Conservation (phyloP, 2,113 vertebrate genomes). For the Hippocampus abdominalis region DNA sequence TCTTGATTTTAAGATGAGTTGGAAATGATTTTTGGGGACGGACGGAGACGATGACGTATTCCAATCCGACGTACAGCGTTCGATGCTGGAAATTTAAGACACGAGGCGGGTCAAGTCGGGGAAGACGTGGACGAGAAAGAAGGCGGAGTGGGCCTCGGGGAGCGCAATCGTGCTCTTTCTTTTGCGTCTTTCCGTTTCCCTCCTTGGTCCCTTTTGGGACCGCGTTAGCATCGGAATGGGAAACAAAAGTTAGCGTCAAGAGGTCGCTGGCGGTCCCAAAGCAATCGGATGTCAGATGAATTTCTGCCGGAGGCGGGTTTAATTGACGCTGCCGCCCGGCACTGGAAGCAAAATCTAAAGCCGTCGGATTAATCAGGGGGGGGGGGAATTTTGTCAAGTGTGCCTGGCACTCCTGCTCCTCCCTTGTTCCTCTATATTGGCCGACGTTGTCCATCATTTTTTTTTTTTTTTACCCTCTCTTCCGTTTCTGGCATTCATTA, state of each 20-base stretch:
- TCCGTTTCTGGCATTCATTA: conserved; percentile 57
- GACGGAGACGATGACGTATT: too few relatives aligned
- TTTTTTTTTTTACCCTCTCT: conserved; percentile 2
- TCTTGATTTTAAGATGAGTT: not conserved
- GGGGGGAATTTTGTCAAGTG: conserved; percentile 81
- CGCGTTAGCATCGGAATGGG: conserved; percentile 91
- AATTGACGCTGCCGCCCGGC: conserved; percentile 91
- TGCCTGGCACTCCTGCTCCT: conserved; percentile 48
- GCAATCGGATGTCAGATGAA: conserved; percentile 94
- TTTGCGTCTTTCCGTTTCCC: not conserved
- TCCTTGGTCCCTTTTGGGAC: conserved; percentile 8
- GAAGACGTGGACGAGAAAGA: not conserved
- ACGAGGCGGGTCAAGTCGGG: not conserved
- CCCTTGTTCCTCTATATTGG: conserved; percentile 20
- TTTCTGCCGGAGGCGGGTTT: conserved; percentile 81
- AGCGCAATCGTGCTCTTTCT: not conserved
- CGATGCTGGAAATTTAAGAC: too few relatives aligned
- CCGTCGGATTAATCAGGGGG: conserved; percentile 82
- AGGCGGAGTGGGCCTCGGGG: not conserved
- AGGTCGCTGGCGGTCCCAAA: conserved; percentile 83
- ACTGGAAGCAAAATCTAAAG: conserved; percentile 78
- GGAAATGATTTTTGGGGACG: too few relatives aligned
- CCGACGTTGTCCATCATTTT: conserved; percentile 47
- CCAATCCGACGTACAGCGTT: too few relatives aligned
- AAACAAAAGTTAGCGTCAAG: conserved; percentile 79